Evolutionary conservation across 2,113 vertebrate genomes (phyloP).

Genomic region (Podiceps cristatus): DNA sequence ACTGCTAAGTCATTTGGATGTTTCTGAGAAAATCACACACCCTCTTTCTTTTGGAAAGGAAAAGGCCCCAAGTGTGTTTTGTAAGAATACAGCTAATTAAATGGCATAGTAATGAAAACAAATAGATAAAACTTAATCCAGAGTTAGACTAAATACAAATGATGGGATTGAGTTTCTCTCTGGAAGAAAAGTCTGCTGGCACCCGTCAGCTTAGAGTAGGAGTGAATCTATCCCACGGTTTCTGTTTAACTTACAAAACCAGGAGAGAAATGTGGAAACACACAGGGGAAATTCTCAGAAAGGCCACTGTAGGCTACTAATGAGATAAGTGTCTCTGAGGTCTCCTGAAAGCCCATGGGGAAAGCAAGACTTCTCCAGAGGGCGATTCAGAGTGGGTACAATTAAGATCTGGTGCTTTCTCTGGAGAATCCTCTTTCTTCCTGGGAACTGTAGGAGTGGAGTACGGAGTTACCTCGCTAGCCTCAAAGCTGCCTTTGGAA

Average conservation of each 20-base stretch:
- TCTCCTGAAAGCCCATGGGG: not conserved
- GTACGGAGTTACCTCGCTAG: not conserved
- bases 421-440: not conserved
- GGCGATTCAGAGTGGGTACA: not conserved
- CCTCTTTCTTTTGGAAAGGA: not conserved
- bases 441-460: not conserved
- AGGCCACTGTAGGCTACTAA: not conserved
- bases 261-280: not conserved
- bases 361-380: not conserved
- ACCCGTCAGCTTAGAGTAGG: not conserved
- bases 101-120: not conserved
- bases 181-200: not conserved
- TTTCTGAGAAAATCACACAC: not conserved
- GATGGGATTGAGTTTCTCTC: not conserved
- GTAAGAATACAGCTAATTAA: not conserved
- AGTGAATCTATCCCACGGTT: not conserved
- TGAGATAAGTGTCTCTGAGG: not conserved
- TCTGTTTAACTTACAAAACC: not conserved
- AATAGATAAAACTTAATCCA: conserved; percentile 8
- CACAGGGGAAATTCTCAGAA: not conserved
- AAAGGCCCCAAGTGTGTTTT: not conserved
- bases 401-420: not conserved
- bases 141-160: not conserved
- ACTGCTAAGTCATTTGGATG: not conserved
- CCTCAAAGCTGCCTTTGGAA: not conserved